Percentiles rank a stretch among this genome's conserved stretches.
These are phyloP conservation scores for Podabrus alpinus DNA, from an alignment of 2,888 invertebrate genomes.

Conservation along the genomic window DNA sequence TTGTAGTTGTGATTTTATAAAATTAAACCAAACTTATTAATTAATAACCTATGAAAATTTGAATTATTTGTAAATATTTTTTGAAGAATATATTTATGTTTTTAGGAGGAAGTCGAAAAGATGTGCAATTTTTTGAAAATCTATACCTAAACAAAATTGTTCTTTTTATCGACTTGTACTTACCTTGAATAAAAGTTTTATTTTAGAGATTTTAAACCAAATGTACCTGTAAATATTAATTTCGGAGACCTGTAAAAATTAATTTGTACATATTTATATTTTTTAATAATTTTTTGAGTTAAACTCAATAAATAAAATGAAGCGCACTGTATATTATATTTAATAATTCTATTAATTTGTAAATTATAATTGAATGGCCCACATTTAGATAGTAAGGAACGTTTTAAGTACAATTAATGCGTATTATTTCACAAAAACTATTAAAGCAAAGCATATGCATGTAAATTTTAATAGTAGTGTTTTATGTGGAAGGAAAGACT, in stretches of 20 bases:
- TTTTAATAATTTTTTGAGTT: not conserved
- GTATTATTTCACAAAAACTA: constrained; percentile 11
- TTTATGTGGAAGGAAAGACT: not conserved
- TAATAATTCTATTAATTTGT: not conserved
- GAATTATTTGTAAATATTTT: not conserved
- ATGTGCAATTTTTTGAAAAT: not conserved
- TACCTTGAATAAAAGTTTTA: not conserved
- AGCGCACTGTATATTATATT: not conserved
- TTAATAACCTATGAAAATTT: not conserved
- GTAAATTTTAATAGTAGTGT: not conserved
- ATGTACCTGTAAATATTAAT: not conserved
- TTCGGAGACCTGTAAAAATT: not conserved
- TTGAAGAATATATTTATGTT: not conserved
- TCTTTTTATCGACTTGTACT: not conserved
- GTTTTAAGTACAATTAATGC: constrained; percentile 24
- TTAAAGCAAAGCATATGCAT: constrained; percentile 22
- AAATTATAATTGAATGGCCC: not conserved
- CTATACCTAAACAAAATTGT: not conserved
- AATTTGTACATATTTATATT: not conserved
- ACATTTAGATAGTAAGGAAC: constrained; percentile 16
- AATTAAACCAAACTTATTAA: not conserved
- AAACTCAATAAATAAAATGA: not conserved
- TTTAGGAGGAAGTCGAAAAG: not conserved
- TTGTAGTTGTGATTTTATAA: not conserved
- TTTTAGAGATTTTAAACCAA: not conserved